Evolutionary conservation across 2,113 vertebrate genomes (phyloP).

Genomic region (Spea multiplicata): DNA sequence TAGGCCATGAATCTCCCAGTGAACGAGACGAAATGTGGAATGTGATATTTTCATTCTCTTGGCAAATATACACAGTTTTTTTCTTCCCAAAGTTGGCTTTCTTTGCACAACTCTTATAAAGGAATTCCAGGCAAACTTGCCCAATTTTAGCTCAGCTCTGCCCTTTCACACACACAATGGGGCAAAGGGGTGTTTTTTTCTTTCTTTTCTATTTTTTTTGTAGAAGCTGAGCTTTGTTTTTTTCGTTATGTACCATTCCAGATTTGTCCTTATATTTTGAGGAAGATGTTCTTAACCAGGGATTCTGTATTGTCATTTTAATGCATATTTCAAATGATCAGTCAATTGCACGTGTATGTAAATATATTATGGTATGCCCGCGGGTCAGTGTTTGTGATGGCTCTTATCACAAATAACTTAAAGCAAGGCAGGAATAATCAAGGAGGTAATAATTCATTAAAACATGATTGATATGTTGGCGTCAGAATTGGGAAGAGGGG

Average conservation of each 20-base stretch:
- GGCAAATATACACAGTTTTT: neutral
- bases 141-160: conserved; percentile 11
- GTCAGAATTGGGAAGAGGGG: too few species aligned
- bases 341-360: too few species aligned
- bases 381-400: too few species aligned
- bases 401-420: too few species aligned
- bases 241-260: neutral
- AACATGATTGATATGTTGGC: too few species aligned
- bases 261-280: too few species aligned
- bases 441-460: too few species aligned
- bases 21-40: conserved; percentile 20
- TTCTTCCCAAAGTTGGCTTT: conserved; percentile 33
- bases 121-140: neutral
- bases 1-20: neutral
- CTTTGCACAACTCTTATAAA: neutral
- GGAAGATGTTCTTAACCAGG: too few species aligned
- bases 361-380: too few species aligned
- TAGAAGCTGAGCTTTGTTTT: conserved; percentile 17
- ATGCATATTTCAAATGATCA: too few species aligned
- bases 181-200: neutral
- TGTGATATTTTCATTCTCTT: neutral
- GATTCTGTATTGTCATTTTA: too few species aligned
- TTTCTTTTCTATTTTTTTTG: neutral
- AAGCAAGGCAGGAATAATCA: too few species aligned
- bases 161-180: neutral